These are phyloP conservation scores for Priapulus caudatus DNA, from an alignment of 2,888 invertebrate species.

Conservation along the genomic window DNA sequence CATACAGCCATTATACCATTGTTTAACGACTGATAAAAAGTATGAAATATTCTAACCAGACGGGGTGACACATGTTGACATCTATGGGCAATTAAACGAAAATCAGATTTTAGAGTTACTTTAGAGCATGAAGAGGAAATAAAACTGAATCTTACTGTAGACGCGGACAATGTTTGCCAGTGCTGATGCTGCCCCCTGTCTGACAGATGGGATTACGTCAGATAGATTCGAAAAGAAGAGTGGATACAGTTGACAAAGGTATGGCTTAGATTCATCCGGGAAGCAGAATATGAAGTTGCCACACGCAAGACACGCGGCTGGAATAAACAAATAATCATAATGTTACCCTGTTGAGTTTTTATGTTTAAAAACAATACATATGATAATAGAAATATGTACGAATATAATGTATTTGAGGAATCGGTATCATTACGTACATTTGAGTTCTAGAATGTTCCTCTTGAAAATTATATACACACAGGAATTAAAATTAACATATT, in stretches of 20 bases:
- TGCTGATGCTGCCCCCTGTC: constrained; percentile 46
- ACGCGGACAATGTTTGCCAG: constrained; percentile 40
- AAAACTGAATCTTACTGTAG: too few species aligned
- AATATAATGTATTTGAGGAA: too few species aligned
- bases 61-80: too few species aligned
- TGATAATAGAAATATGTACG: constrained; percentile 7
- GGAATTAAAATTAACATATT: constrained; percentile 9
- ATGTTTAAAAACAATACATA: constrained; percentile 7
- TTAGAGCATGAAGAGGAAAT: too few species aligned
- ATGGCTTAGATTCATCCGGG: constrained; percentile 41
- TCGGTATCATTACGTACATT: too few species aligned
- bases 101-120: too few species aligned
- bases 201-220: constrained; percentile 45
- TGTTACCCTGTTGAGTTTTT: neutral
- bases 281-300: constrained; percentile 45
- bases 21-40: neutral
- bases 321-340: constrained; percentile 19
- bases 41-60: too few species aligned
- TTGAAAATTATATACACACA: neutral
- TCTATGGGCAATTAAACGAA: too few species aligned
- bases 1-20: constrained; percentile 7
- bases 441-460: too few species aligned
- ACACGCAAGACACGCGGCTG: constrained; percentile 46
- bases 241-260: neutral
- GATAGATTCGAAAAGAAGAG: constrained; percentile 39